These are phyloP conservation scores for Peromyscus attwateri DNA, from an alignment of 2,797 vertebrate species.

Conservation along the genomic window DNA sequence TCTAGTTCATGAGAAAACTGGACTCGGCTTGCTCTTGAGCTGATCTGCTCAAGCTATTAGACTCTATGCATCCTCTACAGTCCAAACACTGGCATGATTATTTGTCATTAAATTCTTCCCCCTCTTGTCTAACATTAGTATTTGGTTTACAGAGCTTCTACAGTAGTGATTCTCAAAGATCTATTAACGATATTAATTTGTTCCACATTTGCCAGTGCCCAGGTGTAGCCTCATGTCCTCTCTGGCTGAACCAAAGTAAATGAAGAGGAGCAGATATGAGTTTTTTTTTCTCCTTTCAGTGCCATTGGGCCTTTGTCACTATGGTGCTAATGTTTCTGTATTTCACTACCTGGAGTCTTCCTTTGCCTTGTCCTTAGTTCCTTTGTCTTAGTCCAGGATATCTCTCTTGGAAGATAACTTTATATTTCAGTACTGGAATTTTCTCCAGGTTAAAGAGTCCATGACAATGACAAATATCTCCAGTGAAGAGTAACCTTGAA, in stretches of 20 bases:
- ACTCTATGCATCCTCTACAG: conserved; percentile 70
- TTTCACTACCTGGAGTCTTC: conserved; percentile 64
- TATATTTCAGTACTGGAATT: conserved; percentile 51
- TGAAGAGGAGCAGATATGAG: background rate
- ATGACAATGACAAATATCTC: conserved; percentile 78
- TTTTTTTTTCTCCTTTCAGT: conserved; percentile 45
- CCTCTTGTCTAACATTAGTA: conserved; percentile 63
- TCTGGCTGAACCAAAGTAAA: conserved; percentile 3
- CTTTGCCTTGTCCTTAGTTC: background rate
- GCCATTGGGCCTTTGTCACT: conserved; percentile 11
- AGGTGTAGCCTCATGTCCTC: conserved; percentile 1
- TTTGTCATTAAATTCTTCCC: conserved; percentile 80
- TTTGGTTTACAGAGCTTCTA: conserved; percentile 81
- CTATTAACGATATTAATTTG: conserved; percentile 81
- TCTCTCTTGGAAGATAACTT: conserved; percentile 70
- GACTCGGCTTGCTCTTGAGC: conserved; percentile 76
- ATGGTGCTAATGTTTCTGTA: conserved; percentile 51
- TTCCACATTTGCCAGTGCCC: conserved; percentile 72
- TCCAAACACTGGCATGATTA: conserved; percentile 75
- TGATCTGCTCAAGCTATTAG: conserved; percentile 72
- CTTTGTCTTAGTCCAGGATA: conserved; percentile 59
- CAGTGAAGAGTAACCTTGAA: conserved; percentile 60
- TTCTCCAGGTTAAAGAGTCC: conserved; percentile 70
- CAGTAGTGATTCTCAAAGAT: conserved; percentile 73
- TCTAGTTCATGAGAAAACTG: conserved; percentile 75